These are phyloP conservation scores for Passer domesticus DNA, from an alignment of 2,113 vertebrate species.

Conservation along the genomic window DNA sequence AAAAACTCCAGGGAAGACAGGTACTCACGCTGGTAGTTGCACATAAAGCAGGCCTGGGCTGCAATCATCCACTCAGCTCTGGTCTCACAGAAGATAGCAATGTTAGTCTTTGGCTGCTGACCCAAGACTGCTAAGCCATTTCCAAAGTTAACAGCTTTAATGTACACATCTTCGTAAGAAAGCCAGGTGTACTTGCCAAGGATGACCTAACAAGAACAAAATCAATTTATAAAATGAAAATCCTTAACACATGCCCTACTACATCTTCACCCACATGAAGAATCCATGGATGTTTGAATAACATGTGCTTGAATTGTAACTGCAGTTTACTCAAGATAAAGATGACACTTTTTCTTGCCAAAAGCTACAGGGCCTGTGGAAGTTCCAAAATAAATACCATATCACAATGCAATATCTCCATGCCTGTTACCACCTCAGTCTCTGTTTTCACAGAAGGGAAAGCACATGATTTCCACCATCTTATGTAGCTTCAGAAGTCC, in stretches of 20 bases:
- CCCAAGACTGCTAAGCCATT: conserved; percentile 86
- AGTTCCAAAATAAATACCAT: background rate
- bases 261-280: background rate
- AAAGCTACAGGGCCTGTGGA: background rate
- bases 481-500: background rate
- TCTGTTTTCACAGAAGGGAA: background rate
- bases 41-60: conserved; percentile 92
- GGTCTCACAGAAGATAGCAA: conserved; percentile 96
- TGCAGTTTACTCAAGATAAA: background rate
- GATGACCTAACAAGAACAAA: conserved; percentile 80
- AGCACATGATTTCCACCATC: rapidly evolving
- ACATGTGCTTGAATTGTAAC: background rate
- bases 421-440: background rate
- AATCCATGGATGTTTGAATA: background rate
- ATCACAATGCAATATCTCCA: background rate
- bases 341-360: background rate
- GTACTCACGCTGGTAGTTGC: conserved; percentile 90
- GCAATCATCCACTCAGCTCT: conserved; percentile 92
- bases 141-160: conserved; percentile 83
- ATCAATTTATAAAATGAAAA: background rate
- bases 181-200: conserved; percentile 91
- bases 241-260: background rate
- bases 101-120: conserved; percentile 86
- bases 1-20: background rate
- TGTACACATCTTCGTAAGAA: conserved; percentile 82